These are phyloP conservation scores for Ennomos erosarius DNA, from an alignment of 2,888 invertebrate genomes.

Conservation along the genomic window DNA sequence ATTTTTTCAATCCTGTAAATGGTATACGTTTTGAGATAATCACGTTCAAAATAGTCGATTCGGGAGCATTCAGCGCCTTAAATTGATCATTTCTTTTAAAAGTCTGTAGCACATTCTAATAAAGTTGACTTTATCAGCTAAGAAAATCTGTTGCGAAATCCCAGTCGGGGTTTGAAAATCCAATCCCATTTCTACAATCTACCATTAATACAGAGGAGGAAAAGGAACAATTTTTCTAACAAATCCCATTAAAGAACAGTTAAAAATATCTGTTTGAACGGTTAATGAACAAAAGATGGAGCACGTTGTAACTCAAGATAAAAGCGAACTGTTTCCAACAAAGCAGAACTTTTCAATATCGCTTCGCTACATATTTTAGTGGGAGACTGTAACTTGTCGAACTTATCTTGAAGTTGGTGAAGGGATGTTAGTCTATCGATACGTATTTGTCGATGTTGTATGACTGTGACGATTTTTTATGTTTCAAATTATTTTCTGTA, in stretches of 20 bases:
- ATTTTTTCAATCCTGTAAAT: too few species aligned
- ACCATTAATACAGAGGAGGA: slow-evolving; percentile 4
- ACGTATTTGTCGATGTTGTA: slow-evolving; percentile 12
- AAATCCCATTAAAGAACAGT: slow-evolving; percentile 37
- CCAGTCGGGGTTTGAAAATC: slow-evolving; percentile 3
- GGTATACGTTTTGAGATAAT: too few species aligned
- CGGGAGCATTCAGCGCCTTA: too few species aligned
- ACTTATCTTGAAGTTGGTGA: slow-evolving; percentile 61
- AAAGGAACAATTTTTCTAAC: slow-evolving; percentile 24
- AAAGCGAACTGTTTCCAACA: slow-evolving; percentile 58
- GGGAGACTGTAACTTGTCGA: slow-evolving; percentile 75
- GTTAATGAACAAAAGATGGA: slow-evolving; percentile 51
- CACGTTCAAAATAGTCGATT: too few species aligned
- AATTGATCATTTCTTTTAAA: too few species aligned
- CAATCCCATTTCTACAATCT: slow-evolving; percentile 2
- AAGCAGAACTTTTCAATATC: slow-evolving; percentile 77
- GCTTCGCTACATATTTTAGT: slow-evolving; percentile 82
- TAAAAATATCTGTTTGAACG: slow-evolving; percentile 41
- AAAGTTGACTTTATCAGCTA: not conserved
- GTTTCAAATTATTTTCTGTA: too few species aligned
- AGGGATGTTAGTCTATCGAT: slow-evolving; percentile 45
- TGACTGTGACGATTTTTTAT: too few species aligned
- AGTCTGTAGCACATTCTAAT: too few species aligned
- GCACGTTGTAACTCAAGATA: slow-evolving; percentile 52
- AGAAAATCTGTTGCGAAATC: not conserved